Evolutionary conservation across 2,888 invertebrate genomes (phyloP).

Genomic region (Agrilus cyanescens): DNA sequence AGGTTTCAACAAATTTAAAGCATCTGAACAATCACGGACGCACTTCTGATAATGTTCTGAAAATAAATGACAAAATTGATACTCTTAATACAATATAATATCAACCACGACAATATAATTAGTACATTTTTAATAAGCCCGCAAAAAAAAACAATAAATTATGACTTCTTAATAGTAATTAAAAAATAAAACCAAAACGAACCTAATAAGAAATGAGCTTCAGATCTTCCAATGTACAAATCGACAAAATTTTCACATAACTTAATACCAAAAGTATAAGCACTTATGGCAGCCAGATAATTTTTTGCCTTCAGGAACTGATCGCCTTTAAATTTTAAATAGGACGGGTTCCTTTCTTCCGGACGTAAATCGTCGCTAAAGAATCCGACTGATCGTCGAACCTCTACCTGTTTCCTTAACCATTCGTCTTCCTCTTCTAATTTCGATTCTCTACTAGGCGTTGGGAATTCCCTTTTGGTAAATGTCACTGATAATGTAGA

Average conservation of each 20-base stretch:
- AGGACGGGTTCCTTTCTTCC: slow-evolving; percentile 73
- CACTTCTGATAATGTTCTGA: slow-evolving; percentile 57
- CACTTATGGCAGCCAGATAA: slow-evolving; percentile 69
- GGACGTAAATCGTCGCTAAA: slow-evolving; percentile 58
- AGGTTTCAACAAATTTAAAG: slow-evolving; percentile 63
- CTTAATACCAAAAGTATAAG: slow-evolving; percentile 67
- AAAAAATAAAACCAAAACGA: slow-evolving; percentile 4
- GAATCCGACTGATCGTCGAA: slow-evolving; percentile 57
- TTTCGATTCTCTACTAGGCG: slow-evolving; percentile 66
- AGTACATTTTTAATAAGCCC: background rate
- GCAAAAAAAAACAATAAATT: background rate
- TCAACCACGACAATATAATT: background rate
- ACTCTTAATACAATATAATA: background rate
- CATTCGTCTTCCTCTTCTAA: slow-evolving; percentile 64
- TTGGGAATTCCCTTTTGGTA: slow-evolving; percentile 66
- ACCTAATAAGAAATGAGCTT: slow-evolving; percentile 57
- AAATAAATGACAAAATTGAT: slow-evolving; percentile 2
- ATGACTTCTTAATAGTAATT: background rate
- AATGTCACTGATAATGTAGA: slow-evolving; percentile 54
- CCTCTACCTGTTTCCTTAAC: slow-evolving; percentile 66
- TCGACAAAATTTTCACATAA: slow-evolving; percentile 59
- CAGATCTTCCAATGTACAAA: slow-evolving; percentile 64
- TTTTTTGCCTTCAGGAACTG: slow-evolving; percentile 64
- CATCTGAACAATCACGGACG: slow-evolving; percentile 48
- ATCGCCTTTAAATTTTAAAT: slow-evolving; percentile 71